Conservation (phyloP, 1,140 invertebrate species). For the Liolophura sinensis region DNA sequence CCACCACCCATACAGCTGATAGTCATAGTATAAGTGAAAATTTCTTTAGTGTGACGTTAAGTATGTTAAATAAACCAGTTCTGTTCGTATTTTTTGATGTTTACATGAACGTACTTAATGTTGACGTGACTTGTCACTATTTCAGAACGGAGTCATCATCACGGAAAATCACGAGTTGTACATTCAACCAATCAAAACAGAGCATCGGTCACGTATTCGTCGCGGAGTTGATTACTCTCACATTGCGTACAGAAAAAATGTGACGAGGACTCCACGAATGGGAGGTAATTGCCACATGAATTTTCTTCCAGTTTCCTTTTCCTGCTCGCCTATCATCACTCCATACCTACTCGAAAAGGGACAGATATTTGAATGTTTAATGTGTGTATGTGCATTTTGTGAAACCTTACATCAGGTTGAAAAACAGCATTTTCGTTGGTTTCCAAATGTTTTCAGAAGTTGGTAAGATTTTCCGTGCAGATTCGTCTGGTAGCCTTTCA, state of each 20-base stretch:
- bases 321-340: neutral
- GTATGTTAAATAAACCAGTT: no score
- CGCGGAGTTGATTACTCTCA: conserved; percentile 11
- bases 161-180: conserved; percentile 26
- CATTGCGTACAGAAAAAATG: conserved; percentile 17
- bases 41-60: no score
- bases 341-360: neutral
- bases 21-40: no score
- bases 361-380: neutral
- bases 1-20: no score
- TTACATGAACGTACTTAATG: no score
- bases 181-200: conserved; percentile 25
- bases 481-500: no score
- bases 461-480: no score
- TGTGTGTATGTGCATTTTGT: neutral
- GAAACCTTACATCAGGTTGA: no score
- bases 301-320: neutral
- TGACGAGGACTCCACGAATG: neutral
- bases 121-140: neutral
- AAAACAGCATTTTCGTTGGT: no score
- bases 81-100: no score
- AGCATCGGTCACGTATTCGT: conserved; percentile 10
- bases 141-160: conserved; percentile 31
- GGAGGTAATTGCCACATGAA: neutral
- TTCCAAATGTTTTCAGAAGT: no score